Evolutionary conservation across 2,113 vertebrate genomes (phyloP), one percentile per base, ranked within the genome.

Genomic region (Aspiorhynchus laticeps): DNA sequence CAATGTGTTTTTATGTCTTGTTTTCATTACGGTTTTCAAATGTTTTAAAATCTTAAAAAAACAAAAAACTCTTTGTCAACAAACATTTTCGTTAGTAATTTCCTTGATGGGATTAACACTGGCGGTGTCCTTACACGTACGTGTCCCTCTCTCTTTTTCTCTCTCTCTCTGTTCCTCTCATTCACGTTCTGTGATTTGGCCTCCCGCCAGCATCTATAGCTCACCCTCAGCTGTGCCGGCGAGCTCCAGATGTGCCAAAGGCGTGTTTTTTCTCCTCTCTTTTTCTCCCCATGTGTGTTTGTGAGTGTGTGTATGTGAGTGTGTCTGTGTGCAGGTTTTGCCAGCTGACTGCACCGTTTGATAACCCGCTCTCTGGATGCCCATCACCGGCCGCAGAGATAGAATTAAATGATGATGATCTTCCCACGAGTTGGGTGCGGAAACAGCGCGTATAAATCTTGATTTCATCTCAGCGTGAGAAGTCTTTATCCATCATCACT

Each of bases 401-500:
- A 95, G 98, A 98, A 98, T 98, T 98, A 99, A 98, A 98, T 98
- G 97, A 98, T 99, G 98, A 99, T 99, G 98, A 98, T 99, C 98
- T 98, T 98, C 98, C 97, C 97, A 96, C 97, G 97, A 99, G 98
- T 98, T 98, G 97, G 97, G 97, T 97, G 96, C 97, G 97, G 97
- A 98, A 99, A 97, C 98, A 98, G 97, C 96, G 97, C 97, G 96
- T 97, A 98, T 99, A 99, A 99, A 99, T 99, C 98, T 98, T 98
- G 97, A 99, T 99, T 99, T 98, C 97, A 97, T 98, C 97, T 96
- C 98, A 99, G 97, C 98, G 91, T 98, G 98, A 98, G 97, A 98
- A 98, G 97, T 97, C 97, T 98, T 98, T 99, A 99, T 99, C 98
- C 98, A 98, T 99, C 98, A 99, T 99, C 97, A 98, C 97, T 99